phyloP scores from a whole-genome alignment of 35 echinoderm and acorn worm species.

The Eucidaris tribuloides region DNA sequence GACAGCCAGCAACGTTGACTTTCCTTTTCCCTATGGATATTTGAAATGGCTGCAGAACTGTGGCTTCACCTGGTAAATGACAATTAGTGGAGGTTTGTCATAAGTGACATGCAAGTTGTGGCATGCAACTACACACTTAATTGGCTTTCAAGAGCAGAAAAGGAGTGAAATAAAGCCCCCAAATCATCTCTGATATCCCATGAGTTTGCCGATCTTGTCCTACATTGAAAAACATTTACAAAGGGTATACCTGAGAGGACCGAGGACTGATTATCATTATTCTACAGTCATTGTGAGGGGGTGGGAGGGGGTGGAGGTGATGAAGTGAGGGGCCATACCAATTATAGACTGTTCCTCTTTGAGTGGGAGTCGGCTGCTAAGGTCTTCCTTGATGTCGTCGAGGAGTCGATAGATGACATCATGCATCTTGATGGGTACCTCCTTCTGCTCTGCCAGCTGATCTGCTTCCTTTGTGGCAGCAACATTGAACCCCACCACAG shows the following conservation, averaged over 20 bases:
- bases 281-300: too few relatives aligned
- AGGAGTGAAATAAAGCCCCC: too few relatives aligned
- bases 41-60: constrained; percentile 69
- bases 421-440: constrained; percentile 72
- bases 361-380: constrained; percentile 53
- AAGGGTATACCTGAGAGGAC: too few relatives aligned
- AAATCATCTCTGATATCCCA: too few relatives aligned
- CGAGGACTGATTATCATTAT: too few relatives aligned
- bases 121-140: too few relatives aligned
- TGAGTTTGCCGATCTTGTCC: too few relatives aligned
- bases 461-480: constrained; percentile 33
- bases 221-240: too few relatives aligned
- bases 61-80: constrained; percentile 82
- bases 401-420: constrained; percentile 84
- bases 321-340: constrained; percentile 50
- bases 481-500: constrained; percentile 91
- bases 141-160: too few relatives aligned
- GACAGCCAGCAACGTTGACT: constrained; percentile 76
- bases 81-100: too few relatives aligned
- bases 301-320: background rate
- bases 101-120: too few relatives aligned
- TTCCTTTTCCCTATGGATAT: constrained; percentile 78
- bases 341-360: constrained; percentile 58
- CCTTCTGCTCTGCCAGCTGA: constrained; percentile 58
- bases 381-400: constrained; percentile 89